Conservation (phyloP, 2,797 vertebrate species). For the Hylomyscus alleni region DNA sequence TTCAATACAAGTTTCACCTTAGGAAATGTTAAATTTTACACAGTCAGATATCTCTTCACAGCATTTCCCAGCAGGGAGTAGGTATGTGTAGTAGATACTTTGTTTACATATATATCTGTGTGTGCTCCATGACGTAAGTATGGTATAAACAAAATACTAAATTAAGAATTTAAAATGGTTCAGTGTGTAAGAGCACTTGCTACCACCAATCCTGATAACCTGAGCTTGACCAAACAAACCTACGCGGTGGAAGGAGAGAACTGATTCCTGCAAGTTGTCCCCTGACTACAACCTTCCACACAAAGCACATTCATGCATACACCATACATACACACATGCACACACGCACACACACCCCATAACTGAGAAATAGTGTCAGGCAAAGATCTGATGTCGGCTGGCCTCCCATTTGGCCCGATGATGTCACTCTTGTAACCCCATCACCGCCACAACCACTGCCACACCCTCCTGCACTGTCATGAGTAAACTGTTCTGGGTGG, state of each 20-base stretch:
- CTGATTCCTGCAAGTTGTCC: background rate
- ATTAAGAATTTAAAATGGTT: background rate
- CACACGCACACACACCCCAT: background rate
- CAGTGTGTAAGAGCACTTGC: background rate
- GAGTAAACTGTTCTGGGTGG: background rate
- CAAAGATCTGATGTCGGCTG: conserved; percentile 29
- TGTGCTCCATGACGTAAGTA: background rate
- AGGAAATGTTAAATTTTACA: background rate
- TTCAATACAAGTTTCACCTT: background rate
- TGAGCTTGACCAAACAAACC: background rate
- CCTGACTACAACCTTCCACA: background rate
- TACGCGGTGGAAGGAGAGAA: background rate
- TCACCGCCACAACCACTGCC: background rate
- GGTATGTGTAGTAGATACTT: background rate
- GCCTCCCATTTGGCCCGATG: background rate
- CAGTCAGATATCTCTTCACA: background rate
- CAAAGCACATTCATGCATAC: background rate
- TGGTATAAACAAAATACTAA: background rate
- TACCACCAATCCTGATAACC: background rate
- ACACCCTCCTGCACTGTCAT: background rate
- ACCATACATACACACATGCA: background rate
- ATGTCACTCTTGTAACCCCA: background rate
- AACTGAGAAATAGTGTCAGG: conserved; percentile 59
- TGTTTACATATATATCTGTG: background rate
- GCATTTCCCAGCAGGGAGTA: background rate